phyloP scores from a whole-genome alignment of 2,797 vertebrate species.

The Channa striata region DNA sequence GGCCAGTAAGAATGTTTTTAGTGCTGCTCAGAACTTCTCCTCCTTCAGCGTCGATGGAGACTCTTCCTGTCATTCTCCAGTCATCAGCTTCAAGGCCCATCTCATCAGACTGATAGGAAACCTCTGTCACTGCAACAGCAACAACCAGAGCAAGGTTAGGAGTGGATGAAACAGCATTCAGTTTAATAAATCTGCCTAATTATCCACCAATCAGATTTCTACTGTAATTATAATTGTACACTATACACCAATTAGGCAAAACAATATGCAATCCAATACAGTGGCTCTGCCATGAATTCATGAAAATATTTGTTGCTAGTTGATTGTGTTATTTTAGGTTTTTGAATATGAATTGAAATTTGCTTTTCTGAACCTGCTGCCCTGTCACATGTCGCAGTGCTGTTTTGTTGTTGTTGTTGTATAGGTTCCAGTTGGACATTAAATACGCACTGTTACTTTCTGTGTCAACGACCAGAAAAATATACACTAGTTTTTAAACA shows the following conservation, averaged over 20 bases:
- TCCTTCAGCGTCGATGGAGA: conserved; percentile 70
- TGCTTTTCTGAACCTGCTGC: too few species aligned
- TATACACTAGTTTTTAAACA: neutral
- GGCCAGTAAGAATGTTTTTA: conserved; percentile 89
- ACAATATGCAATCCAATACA: too few species aligned
- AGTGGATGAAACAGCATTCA: too few species aligned
- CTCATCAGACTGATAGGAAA: conserved; percentile 96
- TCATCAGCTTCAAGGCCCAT: conserved; percentile 93
- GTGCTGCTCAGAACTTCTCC: conserved; percentile 81
- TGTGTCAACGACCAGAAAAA: neutral
- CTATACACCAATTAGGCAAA: too few species aligned
- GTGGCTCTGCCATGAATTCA: neutral
- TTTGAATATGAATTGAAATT: too few species aligned
- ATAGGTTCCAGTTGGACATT: too few species aligned
- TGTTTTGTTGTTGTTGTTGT: too few species aligned
- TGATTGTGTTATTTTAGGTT: neutral
- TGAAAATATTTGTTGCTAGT: neutral
- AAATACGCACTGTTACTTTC: too few species aligned
- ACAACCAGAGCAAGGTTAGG: conserved; percentile 94
- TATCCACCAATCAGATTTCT: too few species aligned
- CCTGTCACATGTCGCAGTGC: too few species aligned
- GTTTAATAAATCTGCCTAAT: neutral
- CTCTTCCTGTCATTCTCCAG: conserved; percentile 76
- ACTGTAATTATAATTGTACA: too few species aligned
- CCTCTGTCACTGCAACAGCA: conserved; percentile 88